These are phyloP conservation scores for Napeogenes sylphis DNA, from an alignment of 2,888 invertebrate genomes.

Conservation along the genomic window DNA sequence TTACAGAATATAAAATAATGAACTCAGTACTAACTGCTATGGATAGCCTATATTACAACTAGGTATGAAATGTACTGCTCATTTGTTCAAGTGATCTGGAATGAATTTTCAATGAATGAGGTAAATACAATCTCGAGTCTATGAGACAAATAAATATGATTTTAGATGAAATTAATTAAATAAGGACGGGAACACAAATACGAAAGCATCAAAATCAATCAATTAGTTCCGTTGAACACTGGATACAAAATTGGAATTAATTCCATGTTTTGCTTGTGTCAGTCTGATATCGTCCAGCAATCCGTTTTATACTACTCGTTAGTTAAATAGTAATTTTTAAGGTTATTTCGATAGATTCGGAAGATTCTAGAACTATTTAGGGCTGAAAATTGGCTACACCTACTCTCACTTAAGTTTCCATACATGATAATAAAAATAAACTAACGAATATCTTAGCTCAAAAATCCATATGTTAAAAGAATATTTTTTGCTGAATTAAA, in stretches of 20 bases:
- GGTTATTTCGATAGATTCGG: not conserved
- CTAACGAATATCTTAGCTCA: not conserved
- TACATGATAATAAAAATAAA: not conserved
- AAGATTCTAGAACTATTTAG: not conserved
- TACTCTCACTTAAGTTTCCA: no score
- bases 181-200: slow-evolving; percentile 75
- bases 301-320: slow-evolving; percentile 9
- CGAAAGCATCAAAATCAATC: slow-evolving; percentile 29
- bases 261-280: slow-evolving; percentile 7
- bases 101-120: slow-evolving; percentile 49
- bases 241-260: no score
- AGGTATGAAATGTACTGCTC: slow-evolving; percentile 38
- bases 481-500: not conserved
- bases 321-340: slow-evolving; percentile 6
- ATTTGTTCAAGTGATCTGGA: slow-evolving; percentile 44
- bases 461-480: not conserved
- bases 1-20: slow-evolving; percentile 49
- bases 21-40: slow-evolving; percentile 48
- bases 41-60: slow-evolving; percentile 52
- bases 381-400: no score
- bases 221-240: no score
- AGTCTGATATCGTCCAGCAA: slow-evolving; percentile 18
- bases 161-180: slow-evolving; percentile 49
- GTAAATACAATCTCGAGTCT: slow-evolving; percentile 40
- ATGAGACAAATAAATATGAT: slow-evolving; percentile 43